Conservation (phyloP, 2,888 invertebrate species). For the Tipula vernalis region DNA sequence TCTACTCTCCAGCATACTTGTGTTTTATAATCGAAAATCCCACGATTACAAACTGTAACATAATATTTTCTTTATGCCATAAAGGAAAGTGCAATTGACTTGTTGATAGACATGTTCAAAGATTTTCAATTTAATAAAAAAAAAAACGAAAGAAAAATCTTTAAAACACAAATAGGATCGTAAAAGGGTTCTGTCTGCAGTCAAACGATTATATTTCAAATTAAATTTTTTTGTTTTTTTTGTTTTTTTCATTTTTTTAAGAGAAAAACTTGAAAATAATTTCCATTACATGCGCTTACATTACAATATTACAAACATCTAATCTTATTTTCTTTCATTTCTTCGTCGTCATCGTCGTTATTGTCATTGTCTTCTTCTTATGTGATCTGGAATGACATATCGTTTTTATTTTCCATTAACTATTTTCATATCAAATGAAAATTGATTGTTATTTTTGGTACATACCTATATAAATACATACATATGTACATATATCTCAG, state of each 20-base stretch:
- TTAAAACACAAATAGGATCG: not conserved
- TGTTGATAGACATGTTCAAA: not conserved
- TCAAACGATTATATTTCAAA: not conserved
- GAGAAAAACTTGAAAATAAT: not conserved
- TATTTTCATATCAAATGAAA: constrained; percentile 4
- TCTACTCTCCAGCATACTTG: too few species aligned
- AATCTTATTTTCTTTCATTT: not conserved
- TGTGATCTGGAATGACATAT: not conserved
- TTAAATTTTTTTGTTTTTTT: not conserved
- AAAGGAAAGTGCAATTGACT: not conserved
- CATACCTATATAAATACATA: not conserved
- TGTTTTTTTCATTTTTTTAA: not conserved
- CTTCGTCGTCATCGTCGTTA: not conserved
- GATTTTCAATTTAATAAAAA: not conserved
- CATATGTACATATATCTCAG: not conserved
- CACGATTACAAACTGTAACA: too few species aligned
- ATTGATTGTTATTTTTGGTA: not conserved
- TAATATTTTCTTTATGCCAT: too few species aligned
- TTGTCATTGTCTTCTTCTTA: not conserved
- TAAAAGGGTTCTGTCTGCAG: not conserved
- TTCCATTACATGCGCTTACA: not conserved
- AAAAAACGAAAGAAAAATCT: not conserved
- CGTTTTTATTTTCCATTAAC: constrained; percentile 4
- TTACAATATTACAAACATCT: not conserved
- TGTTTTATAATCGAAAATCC: too few species aligned